Evolutionary conservation across 2,797 vertebrate species (phyloP), one percentile per base, ranked within the genome.

Genomic region (Liasis olivaceus): DNA sequence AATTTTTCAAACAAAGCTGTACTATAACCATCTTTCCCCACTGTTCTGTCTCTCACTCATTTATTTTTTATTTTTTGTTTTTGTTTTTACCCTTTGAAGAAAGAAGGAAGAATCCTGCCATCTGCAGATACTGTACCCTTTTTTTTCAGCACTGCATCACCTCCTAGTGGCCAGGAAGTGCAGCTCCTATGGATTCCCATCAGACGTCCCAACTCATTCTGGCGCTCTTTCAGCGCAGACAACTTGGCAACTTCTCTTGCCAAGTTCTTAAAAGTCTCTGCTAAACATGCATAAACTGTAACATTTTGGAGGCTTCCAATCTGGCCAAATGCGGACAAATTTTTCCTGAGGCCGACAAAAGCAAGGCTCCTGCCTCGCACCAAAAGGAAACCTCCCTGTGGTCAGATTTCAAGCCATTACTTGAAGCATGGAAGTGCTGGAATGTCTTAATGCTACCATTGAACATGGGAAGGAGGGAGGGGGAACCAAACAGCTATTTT

Each of bases 181-280:
- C n/a, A 42, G 24, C 24, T 63, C 69, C 3, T 3, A 14, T 36
- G n/a, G 31, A 69, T 93, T 88, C 66, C 59, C 66, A 54, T 58
- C 85, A n/a, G 81, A 89, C 62, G 66, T 92, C 64, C 56, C 90
- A 77, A 42, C 59, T 11, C 26, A 64, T 84, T 90, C 31, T 93
- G 89, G 92, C 89, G 13, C 69, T 36, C 47, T 58, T 81, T 64
- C 66, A 54, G 66, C 1, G 31, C 92, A 93, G 89, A 91, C 92
- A 90, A 63, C 86, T 93, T 93, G 89, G 92, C 92, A 90, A 88
- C 60, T 58, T 91, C 47, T 56, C n/a, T 62, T 93, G 92, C 92
- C 89, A 93, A 93, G 89, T 88, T 88, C 89, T 93, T 93, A 88
- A 91, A 93, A 88, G 69, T 81, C 89, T 88, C 60, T 91, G 92